Conservation (phyloP, 2,113 vertebrate genomes). For the Oostethus manadensis region DNA sequence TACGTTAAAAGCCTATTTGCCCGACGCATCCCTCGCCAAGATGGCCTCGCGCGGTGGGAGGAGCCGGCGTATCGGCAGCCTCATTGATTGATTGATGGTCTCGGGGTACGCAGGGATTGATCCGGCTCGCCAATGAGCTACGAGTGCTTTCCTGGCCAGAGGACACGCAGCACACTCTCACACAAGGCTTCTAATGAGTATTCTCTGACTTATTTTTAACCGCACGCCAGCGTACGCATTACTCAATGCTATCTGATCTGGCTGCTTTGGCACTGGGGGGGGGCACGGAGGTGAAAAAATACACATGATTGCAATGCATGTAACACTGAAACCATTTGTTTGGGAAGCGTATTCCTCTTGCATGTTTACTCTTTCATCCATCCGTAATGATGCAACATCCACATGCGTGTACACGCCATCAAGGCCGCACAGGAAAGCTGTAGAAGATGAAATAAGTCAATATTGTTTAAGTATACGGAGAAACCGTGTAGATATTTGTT, state of each 20-base stretch:
- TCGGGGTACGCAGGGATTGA: constrained; percentile 55
- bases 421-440: too few species aligned
- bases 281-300: too few species aligned
- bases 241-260: background rate
- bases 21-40: constrained; percentile 43
- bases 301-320: too few species aligned
- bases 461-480: too few species aligned
- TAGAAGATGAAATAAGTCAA: too few species aligned
- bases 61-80: constrained; percentile 56
- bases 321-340: too few species aligned
- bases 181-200: constrained; percentile 43
- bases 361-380: too few species aligned
- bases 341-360: too few species aligned
- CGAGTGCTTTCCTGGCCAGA: constrained; percentile 45
- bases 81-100: constrained; percentile 63
- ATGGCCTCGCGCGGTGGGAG: constrained; percentile 45
- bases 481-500: too few species aligned
- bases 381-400: too few species aligned
- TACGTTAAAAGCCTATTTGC: constrained; percentile 67
- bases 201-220: constrained; percentile 24
- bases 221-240: background rate
- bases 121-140: constrained; percentile 55
- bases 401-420: too few species aligned
- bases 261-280: too few species aligned
- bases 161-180: constrained; percentile 40